Conservation (phyloP, 2,888 invertebrate genomes). For the Trichacis sp. region DNA sequence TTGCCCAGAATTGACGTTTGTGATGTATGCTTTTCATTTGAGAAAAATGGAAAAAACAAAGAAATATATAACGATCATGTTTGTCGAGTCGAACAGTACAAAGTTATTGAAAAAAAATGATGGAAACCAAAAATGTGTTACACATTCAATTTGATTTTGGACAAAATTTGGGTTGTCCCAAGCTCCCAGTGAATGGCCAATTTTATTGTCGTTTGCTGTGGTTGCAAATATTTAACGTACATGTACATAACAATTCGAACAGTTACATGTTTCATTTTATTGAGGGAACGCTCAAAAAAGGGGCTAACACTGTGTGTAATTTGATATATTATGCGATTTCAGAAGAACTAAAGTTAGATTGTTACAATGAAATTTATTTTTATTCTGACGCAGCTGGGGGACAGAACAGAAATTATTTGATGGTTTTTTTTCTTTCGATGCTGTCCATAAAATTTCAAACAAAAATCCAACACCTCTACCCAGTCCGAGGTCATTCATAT, state of each 20-base stretch:
- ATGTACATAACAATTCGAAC: conserved; percentile 16
- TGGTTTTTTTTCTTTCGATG: conserved; percentile 11
- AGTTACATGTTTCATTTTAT: conserved; percentile 30
- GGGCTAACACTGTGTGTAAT: conserved; percentile 23
- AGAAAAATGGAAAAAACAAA: neutral
- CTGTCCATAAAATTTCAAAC: conserved; percentile 19
- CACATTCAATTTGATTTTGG: conserved; percentile 21
- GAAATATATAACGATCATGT: neutral
- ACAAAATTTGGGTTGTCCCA: conserved; percentile 30
- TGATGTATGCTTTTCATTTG: too few species aligned
- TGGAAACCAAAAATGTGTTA: conserved; percentile 15
- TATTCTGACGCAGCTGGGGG: too few species aligned
- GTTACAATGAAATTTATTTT: conserved; percentile 22
- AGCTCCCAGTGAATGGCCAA: conserved; percentile 30
- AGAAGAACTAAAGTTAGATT: conserved; percentile 17
- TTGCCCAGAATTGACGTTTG: too few species aligned
- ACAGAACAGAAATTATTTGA: too few species aligned
- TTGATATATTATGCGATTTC: conserved; percentile 17
- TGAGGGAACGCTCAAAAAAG: conserved; percentile 28
- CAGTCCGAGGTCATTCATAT: conserved; percentile 39
- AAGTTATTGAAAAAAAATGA: conserved; percentile 11
- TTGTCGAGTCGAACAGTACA: conserved; percentile 7
- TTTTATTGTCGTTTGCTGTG: conserved; percentile 22
- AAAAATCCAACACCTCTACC: conserved; percentile 38
- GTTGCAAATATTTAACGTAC: conserved; percentile 30